Evolutionary conservation across 2,113 vertebrate species (phyloP).

Genomic region (Puffinus mauretanicus): DNA sequence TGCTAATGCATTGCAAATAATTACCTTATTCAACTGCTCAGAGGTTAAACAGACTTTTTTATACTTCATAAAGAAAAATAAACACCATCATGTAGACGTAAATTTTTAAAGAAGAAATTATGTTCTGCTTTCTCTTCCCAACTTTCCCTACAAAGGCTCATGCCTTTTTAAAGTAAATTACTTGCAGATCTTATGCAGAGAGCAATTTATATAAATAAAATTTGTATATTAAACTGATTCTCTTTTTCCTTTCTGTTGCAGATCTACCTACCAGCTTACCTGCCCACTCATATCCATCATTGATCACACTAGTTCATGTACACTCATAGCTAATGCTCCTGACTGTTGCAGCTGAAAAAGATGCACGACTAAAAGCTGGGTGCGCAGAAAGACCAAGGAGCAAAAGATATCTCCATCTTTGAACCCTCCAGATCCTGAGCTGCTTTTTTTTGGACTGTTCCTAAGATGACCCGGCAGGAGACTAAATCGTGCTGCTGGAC

Average conservation of each 20-base stretch:
- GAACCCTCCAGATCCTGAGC: neutral
- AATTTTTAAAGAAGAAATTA: neutral
- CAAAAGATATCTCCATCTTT: neutral
- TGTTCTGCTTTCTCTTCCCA: neutral
- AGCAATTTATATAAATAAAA: neutral
- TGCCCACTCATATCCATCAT: neutral
- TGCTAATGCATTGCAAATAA: constrained; percentile 55
- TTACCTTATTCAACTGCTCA: constrained; percentile 32
- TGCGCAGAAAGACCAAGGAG: neutral
- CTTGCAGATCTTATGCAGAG: neutral
- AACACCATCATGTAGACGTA: neutral
- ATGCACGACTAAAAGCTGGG: neutral
- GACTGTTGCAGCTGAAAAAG: neutral
- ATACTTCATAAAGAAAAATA: constrained; percentile 38
- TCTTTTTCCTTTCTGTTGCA: neutral
- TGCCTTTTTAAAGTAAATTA: neutral
- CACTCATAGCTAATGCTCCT: neutral
- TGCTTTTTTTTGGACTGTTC: neutral
- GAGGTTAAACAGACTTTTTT: constrained; percentile 35
- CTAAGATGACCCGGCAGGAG: neutral
- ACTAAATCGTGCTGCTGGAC: neutral
- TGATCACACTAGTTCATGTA: neutral
- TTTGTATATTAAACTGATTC: neutral
- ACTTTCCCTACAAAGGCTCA: neutral
- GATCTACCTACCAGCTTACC: neutral